Evolutionary conservation across 2,888 invertebrate species (phyloP).

Genomic region (Napeogenes sylphis): DNA sequence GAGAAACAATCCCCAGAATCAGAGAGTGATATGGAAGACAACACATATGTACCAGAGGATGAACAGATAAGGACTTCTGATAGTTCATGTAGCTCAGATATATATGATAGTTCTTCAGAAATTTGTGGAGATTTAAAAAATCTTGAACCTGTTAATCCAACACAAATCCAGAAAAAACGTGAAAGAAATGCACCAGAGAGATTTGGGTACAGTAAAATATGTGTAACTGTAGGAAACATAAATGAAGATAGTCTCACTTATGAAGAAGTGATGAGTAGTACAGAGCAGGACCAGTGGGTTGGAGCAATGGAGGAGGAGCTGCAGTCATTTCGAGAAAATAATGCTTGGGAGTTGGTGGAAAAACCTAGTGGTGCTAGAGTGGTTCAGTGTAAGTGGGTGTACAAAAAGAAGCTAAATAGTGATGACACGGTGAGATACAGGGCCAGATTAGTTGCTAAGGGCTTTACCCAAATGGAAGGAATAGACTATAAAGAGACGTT

Average conservation of each 20-base stretch:
- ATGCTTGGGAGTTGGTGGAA: slow-evolving; percentile 32
- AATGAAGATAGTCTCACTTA: slow-evolving; percentile 9
- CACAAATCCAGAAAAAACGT: neutral
- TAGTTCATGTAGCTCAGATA: neutral
- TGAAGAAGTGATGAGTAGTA: slow-evolving; percentile 12
- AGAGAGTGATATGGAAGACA: neutral
- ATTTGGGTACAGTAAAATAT: neutral
- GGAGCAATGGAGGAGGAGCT: slow-evolving; percentile 29
- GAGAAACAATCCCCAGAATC: neutral
- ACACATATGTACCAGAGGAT: neutral
- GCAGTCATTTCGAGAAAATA: slow-evolving; percentile 27
- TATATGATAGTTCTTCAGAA: neutral
- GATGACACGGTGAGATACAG: slow-evolving; percentile 26
- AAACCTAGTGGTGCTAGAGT: slow-evolving; percentile 15
- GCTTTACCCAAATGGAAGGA: slow-evolving; percentile 22
- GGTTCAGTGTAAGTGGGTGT: slow-evolving; percentile 33
- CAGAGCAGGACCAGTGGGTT: slow-evolving; percentile 25
- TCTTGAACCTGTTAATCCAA: neutral
- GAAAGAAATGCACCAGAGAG: neutral
- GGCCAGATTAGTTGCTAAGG: slow-evolving; percentile 24
- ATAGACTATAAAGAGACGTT: slow-evolving; percentile 11
- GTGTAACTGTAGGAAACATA: slow-evolving; percentile 5
- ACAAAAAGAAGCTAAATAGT: slow-evolving; percentile 28
- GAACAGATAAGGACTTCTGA: neutral
- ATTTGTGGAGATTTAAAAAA: neutral